Percentiles rank a stretch among this genome's conserved stretches.
phyloP scores from a whole-genome alignment of 2,797 vertebrate species.

The Enoplosus armatus region DNA sequence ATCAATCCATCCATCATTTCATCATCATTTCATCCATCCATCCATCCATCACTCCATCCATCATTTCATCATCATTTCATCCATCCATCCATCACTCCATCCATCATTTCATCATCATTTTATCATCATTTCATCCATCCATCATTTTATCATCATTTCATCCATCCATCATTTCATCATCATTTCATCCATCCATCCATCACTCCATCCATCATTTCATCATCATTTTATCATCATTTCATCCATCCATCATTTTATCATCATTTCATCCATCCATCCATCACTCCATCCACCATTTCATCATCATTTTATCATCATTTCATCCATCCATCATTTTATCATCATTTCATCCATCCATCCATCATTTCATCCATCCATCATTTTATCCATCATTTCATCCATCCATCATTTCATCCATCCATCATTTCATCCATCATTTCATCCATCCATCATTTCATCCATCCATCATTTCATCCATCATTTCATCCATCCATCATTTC shows the following conservation, averaged over 20 bases:
- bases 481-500: not conserved
- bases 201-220: not conserved
- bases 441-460: no score
- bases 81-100: not conserved
- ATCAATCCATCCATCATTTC: not conserved
- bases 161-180: no score
- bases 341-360: not conserved
- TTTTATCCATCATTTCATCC: not conserved
- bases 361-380: not conserved
- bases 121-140: not conserved
- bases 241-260: no score
- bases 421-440: no score
- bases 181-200: no score
- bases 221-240: no score
- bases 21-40: not conserved
- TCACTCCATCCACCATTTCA: not conserved
- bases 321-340: not conserved
- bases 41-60: no score
- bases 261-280: no score
- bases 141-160: not conserved
- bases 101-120: not conserved
- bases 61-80: no score
- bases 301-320: not conserved
- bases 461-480: not conserved
- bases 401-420: not conserved